These are phyloP conservation scores for cat (Felis catus) DNA, from an alignment of 2,113 vertebrate genomes.

Conservation along the genomic window F.catus_Fca126_mat1.0 CM031423.1:9414001-9414500, in stretches of 20 bases:
- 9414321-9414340: background rate
- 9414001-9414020: background rate
- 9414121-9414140: background rate
- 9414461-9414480: background rate
- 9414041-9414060: background rate
- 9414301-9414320: conserved; percentile 44
- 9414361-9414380: background rate
- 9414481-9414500: background rate
- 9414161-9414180: background rate
- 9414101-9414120: background rate
- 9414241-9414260: background rate
- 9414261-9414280: conserved; percentile 25
- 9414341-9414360: conserved; percentile 26
- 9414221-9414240: conserved; percentile 25
- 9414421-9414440: background rate
- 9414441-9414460: background rate
- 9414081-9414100: background rate
- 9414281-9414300: background rate
- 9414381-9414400: background rate
- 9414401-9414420: background rate
- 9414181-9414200: background rate
- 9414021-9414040: background rate
- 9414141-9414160: background rate
- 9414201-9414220: background rate
- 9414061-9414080: background rate